Evolutionary conservation across 2,888 invertebrate genomes (phyloP).

Genomic region (Orthonychiurus folsomi): DNA sequence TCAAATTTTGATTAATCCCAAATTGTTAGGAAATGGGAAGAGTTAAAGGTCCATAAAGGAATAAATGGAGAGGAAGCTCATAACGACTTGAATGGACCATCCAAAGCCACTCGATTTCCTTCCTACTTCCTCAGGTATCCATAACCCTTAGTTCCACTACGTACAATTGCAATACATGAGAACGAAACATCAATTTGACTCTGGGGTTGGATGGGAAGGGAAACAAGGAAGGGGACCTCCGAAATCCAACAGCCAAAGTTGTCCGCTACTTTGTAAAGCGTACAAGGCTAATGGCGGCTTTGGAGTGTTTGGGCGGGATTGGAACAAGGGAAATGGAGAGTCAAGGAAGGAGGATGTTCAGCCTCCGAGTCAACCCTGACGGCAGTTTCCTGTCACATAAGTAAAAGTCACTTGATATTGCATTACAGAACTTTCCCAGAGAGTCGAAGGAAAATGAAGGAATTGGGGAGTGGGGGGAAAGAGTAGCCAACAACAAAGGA

Average conservation of each 20-base stretch:
- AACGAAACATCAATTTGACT: not conserved
- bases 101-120: not conserved
- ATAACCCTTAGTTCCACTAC: not conserved
- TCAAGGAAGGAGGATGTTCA: not conserved
- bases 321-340: not conserved
- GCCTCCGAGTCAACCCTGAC: not conserved
- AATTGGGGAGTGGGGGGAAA: not conserved
- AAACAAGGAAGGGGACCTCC: not conserved
- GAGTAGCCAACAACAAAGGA: not conserved
- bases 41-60: slow-evolving; percentile 14
- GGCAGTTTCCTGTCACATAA: slow-evolving; percentile 1
- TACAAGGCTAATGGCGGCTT: not conserved
- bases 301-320: not conserved
- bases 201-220: not conserved
- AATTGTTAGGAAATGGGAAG: slow-evolving; percentile 10
- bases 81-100: slow-evolving; percentile 1
- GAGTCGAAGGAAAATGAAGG: not conserved
- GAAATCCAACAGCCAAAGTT: not conserved
- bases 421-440: not conserved
- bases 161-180: not conserved
- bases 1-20: slow-evolving; percentile 10
- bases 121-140: not conserved
- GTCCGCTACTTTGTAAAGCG: not conserved
- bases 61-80: slow-evolving; percentile 13
- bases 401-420: not conserved